These are phyloP conservation scores for Oenanthe melanoleuca DNA, from an alignment of 2,113 vertebrate genomes.

Conservation along the genomic window DNA sequence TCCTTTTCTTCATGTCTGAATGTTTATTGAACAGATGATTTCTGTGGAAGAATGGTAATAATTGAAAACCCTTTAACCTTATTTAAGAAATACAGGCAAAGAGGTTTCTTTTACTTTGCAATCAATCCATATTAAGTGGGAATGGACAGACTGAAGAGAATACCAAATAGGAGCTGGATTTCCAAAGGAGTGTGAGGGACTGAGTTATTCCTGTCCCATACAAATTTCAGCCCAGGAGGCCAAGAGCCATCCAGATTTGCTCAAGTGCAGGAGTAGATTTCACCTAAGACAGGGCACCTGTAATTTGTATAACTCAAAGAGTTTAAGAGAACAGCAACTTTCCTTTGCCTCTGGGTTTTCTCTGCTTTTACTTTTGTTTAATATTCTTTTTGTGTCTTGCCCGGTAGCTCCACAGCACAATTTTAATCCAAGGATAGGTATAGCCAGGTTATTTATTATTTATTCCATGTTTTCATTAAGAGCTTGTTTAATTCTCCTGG, in stretches of 20 bases:
- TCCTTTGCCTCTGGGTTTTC: neutral
- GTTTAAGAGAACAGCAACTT: constrained; percentile 13
- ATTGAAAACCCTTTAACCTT: neutral
- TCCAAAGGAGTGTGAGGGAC: neutral
- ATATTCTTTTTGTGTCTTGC: constrained; percentile 17
- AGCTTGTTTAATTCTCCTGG: constrained; percentile 14
- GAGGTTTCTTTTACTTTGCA: neutral
- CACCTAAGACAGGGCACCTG: neutral
- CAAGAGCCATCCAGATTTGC: neutral
- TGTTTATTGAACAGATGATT: neutral
- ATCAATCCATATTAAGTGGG: neutral
- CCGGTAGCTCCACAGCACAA: neutral
- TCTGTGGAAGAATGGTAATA: neutral
- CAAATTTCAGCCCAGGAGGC: neutral
- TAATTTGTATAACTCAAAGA: neutral
- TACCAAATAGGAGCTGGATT: neutral
- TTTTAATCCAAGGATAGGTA: neutral
- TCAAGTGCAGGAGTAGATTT: neutral
- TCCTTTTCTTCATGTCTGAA: neutral
- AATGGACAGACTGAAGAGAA: neutral
- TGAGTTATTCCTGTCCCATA: neutral
- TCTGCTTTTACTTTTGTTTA: neutral
- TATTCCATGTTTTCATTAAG: constrained; percentile 38
- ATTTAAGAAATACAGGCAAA: neutral
- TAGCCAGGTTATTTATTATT: constrained; percentile 38